Evolutionary conservation across 2,888 invertebrate genomes (phyloP), one percentile per base, ranked within the genome.

Genomic region (Orchesella flavescens): DNA sequence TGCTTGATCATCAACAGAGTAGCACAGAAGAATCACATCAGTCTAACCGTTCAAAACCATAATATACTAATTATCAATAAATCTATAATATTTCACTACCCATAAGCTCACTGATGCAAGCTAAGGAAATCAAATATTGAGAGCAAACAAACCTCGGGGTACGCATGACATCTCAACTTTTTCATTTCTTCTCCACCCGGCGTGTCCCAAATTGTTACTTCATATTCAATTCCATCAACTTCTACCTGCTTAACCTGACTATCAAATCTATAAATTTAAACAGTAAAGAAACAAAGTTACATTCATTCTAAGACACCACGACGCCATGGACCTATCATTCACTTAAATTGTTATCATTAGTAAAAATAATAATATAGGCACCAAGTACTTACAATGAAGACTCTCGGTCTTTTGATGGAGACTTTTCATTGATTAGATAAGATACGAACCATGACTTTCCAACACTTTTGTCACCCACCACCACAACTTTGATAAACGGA

Each of bases 381-480:
- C n/a, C n/a, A 55, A 55, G 19, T 49, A 53, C 95, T 94, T 92
- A 96, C 96, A 96, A 95, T 88, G 96, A 96, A 17, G 80, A 73
- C 84, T 96, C 94, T 55, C 71, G 43, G 90, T 96, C 96, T 91
- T 96, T 95, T 89, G 93, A 92, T 17, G 96, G 96, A 90, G 96
- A 96, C 90, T 93, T 93, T 88, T 95, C 94, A 88, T 93, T 93
- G 73, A 95, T 95, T 90, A 96, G 96, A 74, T 95, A 94, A 90
- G 96, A 95, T 86, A 96, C 93, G 89, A 97, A 92, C 90, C 96
- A 97, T 17, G 96, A 96, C 92, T 97, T 97, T 76, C 97, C 96
- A 46, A 96, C 96, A 92, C 95, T 94, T 88, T 96, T 96, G 90
- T 97, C 97, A 69, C 97, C 96, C 65, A 97, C 95, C 84, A 95